A percentile compares a stretch with the other conserved stretches of the same genome.
phyloP scores from a whole-genome alignment of 2,797 vertebrate species.

The Forpus xanthops region DNA sequence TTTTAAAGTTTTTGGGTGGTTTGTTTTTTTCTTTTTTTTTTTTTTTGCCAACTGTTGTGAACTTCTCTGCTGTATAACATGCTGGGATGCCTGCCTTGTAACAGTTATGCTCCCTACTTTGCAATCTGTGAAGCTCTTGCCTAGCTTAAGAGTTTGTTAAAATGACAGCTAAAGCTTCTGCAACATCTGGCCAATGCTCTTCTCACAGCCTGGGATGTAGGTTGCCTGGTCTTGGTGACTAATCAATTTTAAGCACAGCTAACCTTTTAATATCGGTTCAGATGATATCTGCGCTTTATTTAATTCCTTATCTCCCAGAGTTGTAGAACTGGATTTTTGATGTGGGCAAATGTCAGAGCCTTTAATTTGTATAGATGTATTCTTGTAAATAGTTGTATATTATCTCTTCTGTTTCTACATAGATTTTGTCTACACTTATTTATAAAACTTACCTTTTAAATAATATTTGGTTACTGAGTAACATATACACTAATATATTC shows the following conservation, averaged over 20 bases:
- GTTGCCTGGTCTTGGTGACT: constrained; percentile 27
- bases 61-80: background rate
- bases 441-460: background rate
- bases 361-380: constrained; percentile 46
- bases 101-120: background rate
- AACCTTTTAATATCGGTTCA: constrained; percentile 61
- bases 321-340: constrained; percentile 60
- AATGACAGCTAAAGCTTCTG: background rate
- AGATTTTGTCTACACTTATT: background rate
- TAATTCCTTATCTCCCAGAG: constrained; percentile 44
- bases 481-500: background rate
- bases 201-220: background rate
- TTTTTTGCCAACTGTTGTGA: background rate
- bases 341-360: constrained; percentile 48
- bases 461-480: background rate
- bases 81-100: background rate
- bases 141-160: background rate
- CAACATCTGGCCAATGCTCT: background rate
- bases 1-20: background rate
- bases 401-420: background rate
- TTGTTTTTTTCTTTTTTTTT: no score
- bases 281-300: constrained; percentile 35
- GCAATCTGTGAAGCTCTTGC: background rate
- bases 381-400: constrained; percentile 17
- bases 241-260: constrained; percentile 57